Evolutionary conservation across 2,797 vertebrate genomes (phyloP).

Genomic region (Anableps anableps): DNA sequence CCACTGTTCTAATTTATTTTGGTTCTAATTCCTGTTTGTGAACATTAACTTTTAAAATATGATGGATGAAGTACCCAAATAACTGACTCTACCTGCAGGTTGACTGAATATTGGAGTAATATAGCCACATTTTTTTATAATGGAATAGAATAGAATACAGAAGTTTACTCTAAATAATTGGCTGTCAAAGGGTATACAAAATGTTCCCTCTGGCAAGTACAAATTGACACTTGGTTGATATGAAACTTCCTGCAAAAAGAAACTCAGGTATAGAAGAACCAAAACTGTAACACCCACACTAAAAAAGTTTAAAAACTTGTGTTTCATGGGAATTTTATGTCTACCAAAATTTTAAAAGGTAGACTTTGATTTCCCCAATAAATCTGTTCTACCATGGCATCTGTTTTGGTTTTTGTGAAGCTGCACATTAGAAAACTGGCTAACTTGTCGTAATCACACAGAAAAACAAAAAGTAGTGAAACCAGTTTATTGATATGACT

Average conservation of each 20-base stretch:
- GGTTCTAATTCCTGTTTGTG: not conserved
- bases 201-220: not conserved
- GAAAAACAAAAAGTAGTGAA: constrained; percentile 7
- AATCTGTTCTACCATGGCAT: not conserved
- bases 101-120: not conserved
- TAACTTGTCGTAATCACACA: not conserved
- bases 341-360: not conserved
- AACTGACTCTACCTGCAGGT: not conserved
- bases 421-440: not conserved
- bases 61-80: not conserved
- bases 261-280: no score
- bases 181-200: not conserved
- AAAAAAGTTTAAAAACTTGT: not conserved
- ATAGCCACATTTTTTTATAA: not conserved
- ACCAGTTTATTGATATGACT: constrained; percentile 7
- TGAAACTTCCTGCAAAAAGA: not conserved
- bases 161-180: not conserved
- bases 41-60: not conserved
- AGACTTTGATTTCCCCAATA: not conserved
- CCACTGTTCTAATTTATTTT: not conserved
- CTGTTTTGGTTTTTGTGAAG: not conserved
- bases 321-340: not conserved
- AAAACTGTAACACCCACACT: not conserved
- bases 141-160: not conserved
- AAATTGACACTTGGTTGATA: not conserved